These are phyloP conservation scores for Cinclus cinclus DNA, from an alignment of 2,113 vertebrate genomes.

Conservation along the genomic window DNA sequence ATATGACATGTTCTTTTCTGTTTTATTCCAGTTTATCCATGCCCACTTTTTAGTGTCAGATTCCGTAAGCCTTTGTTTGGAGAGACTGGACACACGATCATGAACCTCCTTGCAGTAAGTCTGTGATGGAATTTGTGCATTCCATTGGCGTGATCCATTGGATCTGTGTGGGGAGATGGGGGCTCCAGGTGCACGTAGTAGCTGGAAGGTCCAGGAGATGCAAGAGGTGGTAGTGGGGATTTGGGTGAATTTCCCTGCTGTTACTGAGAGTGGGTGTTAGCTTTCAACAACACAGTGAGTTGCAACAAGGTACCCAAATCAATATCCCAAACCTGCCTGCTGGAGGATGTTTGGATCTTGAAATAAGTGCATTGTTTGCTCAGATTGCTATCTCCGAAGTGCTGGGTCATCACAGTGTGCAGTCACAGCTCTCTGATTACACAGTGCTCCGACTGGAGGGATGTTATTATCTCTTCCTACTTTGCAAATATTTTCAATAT, in stretches of 20 bases:
- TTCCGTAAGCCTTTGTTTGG: constrained; percentile 97
- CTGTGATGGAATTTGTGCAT: neutral
- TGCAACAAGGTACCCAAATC: neutral
- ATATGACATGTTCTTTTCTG: constrained; percentile 30
- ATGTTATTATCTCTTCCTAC: neutral
- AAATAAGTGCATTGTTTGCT: neutral
- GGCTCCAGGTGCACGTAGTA: neutral
- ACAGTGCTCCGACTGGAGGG: neutral
- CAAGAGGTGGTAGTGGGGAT: neutral
- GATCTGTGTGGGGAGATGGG: neutral
- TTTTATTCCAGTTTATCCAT: constrained; percentile 90
- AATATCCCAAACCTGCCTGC: neutral
- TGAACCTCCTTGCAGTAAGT: constrained; percentile 98
- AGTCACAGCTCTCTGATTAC: neutral
- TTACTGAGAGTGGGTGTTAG: neutral
- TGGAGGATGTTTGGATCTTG: neutral
- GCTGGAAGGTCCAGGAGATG: neutral
- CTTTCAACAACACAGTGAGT: neutral
- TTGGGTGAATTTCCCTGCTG: neutral
- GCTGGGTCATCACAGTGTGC: neutral
- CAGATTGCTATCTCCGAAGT: neutral
- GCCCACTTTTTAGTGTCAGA: constrained; percentile 96
- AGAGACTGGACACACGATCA: constrained; percentile 98
- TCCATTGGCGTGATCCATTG: neutral
- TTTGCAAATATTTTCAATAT: constrained; percentile 1